Conservation (phyloP, 2,888 invertebrate genomes). For the Ernsta delagoae region DNA sequence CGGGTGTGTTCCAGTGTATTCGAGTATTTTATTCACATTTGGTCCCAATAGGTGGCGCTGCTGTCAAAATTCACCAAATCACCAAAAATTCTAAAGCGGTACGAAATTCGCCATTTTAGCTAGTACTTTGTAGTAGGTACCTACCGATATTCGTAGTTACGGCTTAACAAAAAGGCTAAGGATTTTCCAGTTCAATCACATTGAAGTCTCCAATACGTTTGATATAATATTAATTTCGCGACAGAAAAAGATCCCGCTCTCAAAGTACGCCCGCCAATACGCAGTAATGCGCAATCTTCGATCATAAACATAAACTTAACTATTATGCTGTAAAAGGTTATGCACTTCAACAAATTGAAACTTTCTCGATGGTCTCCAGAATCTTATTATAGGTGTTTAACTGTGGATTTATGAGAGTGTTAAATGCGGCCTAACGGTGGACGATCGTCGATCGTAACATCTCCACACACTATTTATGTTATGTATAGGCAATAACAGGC, state of each 20-base stretch:
- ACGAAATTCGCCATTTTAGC: too few relatives aligned
- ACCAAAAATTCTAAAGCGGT: too few relatives aligned
- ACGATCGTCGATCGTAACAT: constrained; percentile 13
- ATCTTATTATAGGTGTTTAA: constrained; percentile 32
- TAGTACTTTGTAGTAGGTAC: too few relatives aligned
- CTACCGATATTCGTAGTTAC: too few relatives aligned
- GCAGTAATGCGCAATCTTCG: not conserved
- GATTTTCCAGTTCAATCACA: too few relatives aligned
- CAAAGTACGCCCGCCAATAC: not conserved
- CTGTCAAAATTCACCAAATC: too few relatives aligned
- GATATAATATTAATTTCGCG: too few relatives aligned
- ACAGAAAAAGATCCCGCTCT: not conserved
- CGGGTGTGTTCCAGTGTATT: too few relatives aligned
- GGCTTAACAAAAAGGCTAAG: too few relatives aligned
- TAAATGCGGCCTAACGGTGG: constrained; percentile 26
- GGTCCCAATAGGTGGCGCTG: too few relatives aligned
- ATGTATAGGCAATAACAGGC: not conserved
- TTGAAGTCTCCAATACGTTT: too few relatives aligned
- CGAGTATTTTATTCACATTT: too few relatives aligned
- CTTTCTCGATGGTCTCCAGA: constrained; percentile 31
- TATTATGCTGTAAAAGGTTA: constrained; percentile 34
- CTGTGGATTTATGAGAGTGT: constrained; percentile 27
- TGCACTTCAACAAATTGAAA: constrained; percentile 32
- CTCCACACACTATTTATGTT: constrained; percentile 22
- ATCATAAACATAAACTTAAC: constrained; percentile 19